A percentile compares a stretch with the other conserved stretches of the same genome.
These are phyloP conservation scores for Ursus arctos DNA, from an alignment of 2,113 vertebrate genomes.

Conservation along the genomic window DNA sequence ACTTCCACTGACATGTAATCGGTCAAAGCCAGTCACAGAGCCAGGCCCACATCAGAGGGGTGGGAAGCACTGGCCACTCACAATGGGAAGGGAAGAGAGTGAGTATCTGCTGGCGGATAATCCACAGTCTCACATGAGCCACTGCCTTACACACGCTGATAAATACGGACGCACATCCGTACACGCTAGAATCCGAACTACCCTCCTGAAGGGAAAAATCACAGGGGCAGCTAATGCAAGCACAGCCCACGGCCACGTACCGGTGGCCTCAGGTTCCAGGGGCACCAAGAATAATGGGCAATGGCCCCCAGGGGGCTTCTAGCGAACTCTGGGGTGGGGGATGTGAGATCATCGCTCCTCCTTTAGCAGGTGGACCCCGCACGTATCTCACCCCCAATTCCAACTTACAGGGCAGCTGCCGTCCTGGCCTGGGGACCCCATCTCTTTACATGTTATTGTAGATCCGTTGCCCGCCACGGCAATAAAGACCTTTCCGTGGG, in stretches of 20 bases:
- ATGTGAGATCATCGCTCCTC: background rate
- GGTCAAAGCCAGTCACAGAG: no score
- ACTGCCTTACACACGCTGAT: background rate
- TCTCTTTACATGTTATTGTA: conserved; percentile 66
- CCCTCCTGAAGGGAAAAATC: background rate
- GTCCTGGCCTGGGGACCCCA: conserved; percentile 28
- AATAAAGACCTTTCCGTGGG: conserved; percentile 35
- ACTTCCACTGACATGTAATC: background rate
- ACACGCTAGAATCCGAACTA: background rate
- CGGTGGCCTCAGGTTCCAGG: background rate
- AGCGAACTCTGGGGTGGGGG: background rate
- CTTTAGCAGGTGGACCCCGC: background rate
- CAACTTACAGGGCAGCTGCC: conserved; percentile 46
- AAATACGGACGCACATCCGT: background rate
- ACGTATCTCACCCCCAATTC: conserved; percentile 44
- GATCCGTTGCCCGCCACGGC: background rate
- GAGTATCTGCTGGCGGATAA: background rate
- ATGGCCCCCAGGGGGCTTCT: background rate
- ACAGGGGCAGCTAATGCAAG: background rate
- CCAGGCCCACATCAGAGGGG: background rate
- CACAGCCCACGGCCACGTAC: background rate
- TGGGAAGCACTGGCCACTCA: background rate
- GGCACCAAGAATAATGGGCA: background rate
- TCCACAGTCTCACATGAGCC: background rate
- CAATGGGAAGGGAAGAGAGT: background rate